Base-by-base conservation (phyloP, 1,140 invertebrate genomes). In the Drosophila trapezifrons region DNA sequence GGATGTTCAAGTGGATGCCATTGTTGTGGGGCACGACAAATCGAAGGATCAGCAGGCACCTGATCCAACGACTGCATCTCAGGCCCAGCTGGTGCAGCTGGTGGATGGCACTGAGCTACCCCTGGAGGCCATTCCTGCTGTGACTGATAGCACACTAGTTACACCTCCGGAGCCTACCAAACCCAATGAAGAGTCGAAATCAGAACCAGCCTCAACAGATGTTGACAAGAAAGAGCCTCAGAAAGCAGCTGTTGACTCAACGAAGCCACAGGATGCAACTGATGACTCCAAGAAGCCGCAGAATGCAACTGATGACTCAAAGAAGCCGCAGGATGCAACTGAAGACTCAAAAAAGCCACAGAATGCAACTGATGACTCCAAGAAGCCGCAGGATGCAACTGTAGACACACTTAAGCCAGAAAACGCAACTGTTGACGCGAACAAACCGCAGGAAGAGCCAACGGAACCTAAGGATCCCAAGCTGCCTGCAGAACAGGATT, bases 81-180 rank as follows among this genome's bases (percentile, higher is more conserved):
- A 67, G 18, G 47, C 70, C 22, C 74, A 78, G 15, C 17, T 20
- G 32, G 15, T 82, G 3, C 79, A 84, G 25, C 35, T 91, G 20
- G 73, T 91, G 2, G 90, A 91, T 62, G 90, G 90, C 20, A 91
- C 90, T 2, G 54, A 62, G 38, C 51, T 91, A 59, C 87, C 90
- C 1, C 20, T 80, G 18, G 76, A 86, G 40, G 62, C 38, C 8
- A 40, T 78, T n/a, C 25, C 69, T 18, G 74, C 69, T 9, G 45
- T 57, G 12, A 52, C 64, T 8, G 77, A 80, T 4, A 43, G 29
- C 5, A 40, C 38, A 17, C 18, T 20, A 13, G 13, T 32, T 29
- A 9, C 32, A 8, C 18, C 32, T 20, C 13, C 51, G 29, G 38
- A 29, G 15, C 13, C 32, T 18, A 8, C 22, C 10, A 51, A 40